phyloP scores from a whole-genome alignment of 1,140 invertebrate species.

The Hypsibius dujardini region DNA sequence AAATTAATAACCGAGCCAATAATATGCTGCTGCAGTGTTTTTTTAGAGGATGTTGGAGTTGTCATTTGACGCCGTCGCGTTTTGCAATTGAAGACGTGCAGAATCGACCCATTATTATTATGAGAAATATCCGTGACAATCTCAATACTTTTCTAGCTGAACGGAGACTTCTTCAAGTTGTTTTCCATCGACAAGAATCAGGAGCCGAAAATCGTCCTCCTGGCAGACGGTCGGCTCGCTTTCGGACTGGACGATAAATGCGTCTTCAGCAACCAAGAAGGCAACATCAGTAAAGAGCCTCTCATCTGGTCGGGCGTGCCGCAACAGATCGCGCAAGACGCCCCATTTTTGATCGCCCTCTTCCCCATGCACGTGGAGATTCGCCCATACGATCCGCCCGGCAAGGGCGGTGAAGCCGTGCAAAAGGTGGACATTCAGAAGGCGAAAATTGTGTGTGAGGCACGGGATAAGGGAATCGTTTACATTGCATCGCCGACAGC shows the following conservation, averaged over 20 bases:
- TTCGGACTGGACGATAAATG: slow-evolving; percentile 64
- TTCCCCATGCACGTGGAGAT: slow-evolving; percentile 61
- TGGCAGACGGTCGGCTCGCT: slow-evolving; percentile 53
- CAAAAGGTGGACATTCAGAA: background rate
- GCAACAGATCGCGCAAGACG: slow-evolving; percentile 49
- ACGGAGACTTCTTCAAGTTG: slow-evolving; percentile 51
- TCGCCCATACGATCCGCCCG: slow-evolving; percentile 37
- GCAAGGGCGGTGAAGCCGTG: slow-evolving; percentile 12
- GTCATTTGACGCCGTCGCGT: too few species aligned
- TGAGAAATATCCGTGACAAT: too few species aligned
- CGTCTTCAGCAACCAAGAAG: slow-evolving; percentile 55
- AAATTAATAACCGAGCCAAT: too few species aligned
- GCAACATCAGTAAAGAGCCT: slow-evolving; percentile 47
- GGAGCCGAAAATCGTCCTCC: slow-evolving; percentile 60
- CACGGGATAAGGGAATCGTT: slow-evolving; percentile 31
- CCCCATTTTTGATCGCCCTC: slow-evolving; percentile 69
- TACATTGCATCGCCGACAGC: slow-evolving; percentile 67
- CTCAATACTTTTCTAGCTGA: slow-evolving; percentile 26
- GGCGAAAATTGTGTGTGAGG: background rate
- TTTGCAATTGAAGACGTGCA: too few species aligned
- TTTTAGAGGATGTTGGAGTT: too few species aligned
- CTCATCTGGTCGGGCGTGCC: slow-evolving; percentile 69
- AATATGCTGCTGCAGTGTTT: too few species aligned
- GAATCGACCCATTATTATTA: too few species aligned
- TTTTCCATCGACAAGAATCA: slow-evolving; percentile 63